Conservation (phyloP, 2,113 vertebrate species). For the Hemichromis elongatus region DNA sequence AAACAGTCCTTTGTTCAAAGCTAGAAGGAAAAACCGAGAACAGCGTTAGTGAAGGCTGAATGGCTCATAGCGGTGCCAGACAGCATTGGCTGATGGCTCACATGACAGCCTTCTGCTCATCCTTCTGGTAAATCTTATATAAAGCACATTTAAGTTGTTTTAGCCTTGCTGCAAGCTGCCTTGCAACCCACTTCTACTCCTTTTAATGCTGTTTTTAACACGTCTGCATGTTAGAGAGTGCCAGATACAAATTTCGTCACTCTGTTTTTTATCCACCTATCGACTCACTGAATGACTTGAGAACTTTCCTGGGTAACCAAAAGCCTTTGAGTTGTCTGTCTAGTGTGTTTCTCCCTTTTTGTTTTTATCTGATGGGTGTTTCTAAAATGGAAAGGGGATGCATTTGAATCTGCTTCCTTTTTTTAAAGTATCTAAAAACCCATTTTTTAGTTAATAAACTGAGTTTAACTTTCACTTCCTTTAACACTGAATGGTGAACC, state of each 20-base stretch:
- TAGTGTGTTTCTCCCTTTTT: too few species aligned
- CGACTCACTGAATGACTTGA: too few species aligned
- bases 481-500: not conserved
- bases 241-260: not conserved
- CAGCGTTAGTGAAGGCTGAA: not conserved
- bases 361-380: not conserved
- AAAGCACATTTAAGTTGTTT: not conserved
- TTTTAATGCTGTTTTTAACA: not conserved
- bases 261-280: too few species aligned
- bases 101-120: not conserved
- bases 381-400: not conserved
- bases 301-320: too few species aligned
- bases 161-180: not conserved
- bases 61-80: not conserved
- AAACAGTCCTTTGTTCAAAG: not conserved
- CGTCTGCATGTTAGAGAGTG: not conserved
- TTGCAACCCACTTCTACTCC: not conserved
- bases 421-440: not conserved
- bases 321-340: too few species aligned
- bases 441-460: not conserved
- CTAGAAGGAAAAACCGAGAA: not conserved
- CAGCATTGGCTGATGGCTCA: not conserved
- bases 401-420: not conserved
- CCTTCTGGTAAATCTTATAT: not conserved
- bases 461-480: not conserved